Evolutionary conservation across 2,888 invertebrate genomes (phyloP).

Genomic region (Hirtodrosophila alboralis): DNA sequence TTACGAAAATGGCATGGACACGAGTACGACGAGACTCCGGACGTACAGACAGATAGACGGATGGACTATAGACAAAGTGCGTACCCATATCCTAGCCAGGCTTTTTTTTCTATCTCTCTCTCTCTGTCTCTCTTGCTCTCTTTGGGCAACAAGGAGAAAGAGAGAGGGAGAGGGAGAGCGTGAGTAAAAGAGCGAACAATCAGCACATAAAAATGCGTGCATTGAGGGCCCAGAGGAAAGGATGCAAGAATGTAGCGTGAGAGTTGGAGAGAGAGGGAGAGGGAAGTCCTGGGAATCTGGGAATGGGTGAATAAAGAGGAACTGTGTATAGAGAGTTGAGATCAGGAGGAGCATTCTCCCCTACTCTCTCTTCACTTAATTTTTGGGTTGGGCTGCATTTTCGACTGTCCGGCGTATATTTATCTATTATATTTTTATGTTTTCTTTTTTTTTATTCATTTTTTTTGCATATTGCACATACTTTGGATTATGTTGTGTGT

Average conservation of each 20-base stretch:
- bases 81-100: slow-evolving; percentile 15
- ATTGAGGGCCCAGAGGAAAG: not conserved
- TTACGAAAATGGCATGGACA: slow-evolving; percentile 48
- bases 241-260: not conserved
- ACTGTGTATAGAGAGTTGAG: not conserved
- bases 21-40: slow-evolving; percentile 1
- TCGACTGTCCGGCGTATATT: slow-evolving; percentile 17
- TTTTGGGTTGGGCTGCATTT: slow-evolving; percentile 15
- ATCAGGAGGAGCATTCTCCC: slow-evolving; percentile 1
- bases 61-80: slow-evolving; percentile 51
- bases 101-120: slow-evolving; percentile 1
- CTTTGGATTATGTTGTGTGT: slow-evolving; percentile 57
- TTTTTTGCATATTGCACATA: slow-evolving; percentile 21
- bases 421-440: slow-evolving; percentile 30
- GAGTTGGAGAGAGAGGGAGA: not conserved
- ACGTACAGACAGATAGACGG: slow-evolving; percentile 14
- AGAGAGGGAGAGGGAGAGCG: too few species aligned
- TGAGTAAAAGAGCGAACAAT: not conserved
- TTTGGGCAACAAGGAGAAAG: too few species aligned
- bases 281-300: not conserved
- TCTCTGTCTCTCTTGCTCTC: not conserved
- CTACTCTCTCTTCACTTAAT: not conserved
- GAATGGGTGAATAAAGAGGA: not conserved
- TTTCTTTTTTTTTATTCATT: slow-evolving; percentile 11
- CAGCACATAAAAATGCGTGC: slow-evolving; percentile 5